These are phyloP conservation scores for Taxidea taxus DNA, from an alignment of 2,113 vertebrate genomes.

Conservation along the genomic window DNA sequence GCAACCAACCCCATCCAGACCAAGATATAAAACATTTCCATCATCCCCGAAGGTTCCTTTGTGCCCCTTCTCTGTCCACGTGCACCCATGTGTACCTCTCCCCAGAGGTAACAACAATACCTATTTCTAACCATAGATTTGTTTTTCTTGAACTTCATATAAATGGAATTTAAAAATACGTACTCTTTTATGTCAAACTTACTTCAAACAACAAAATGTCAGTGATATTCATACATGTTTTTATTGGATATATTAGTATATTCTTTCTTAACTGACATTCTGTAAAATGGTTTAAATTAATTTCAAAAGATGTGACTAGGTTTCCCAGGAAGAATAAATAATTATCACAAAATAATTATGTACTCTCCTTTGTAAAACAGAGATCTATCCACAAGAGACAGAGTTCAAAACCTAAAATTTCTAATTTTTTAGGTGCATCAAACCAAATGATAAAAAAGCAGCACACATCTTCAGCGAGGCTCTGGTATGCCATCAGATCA, in stretches of 20 bases:
- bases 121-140: neutral
- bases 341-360: neutral
- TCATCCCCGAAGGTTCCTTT: neutral
- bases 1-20: neutral
- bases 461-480: slow-evolving; percentile 92
- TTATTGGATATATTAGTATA: neutral
- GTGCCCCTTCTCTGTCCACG: neutral
- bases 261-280: neutral
- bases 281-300: neutral
- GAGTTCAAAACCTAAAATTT: neutral
- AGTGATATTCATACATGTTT: neutral
- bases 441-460: slow-evolving; percentile 98
- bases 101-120: neutral
- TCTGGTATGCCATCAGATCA: slow-evolving; percentile 93
- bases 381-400: neutral
- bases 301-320: neutral
- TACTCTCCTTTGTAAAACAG: neutral
- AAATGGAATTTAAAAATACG: neutral
- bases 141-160: neutral
- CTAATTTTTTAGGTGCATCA: slow-evolving; percentile 90
- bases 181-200: neutral
- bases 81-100: neutral
- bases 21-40: neutral
- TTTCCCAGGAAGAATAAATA: neutral
- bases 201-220: neutral